These are phyloP conservation scores for Merluccius polli DNA, from an alignment of 2,797 vertebrate genomes.

Conservation along the genomic window DNA sequence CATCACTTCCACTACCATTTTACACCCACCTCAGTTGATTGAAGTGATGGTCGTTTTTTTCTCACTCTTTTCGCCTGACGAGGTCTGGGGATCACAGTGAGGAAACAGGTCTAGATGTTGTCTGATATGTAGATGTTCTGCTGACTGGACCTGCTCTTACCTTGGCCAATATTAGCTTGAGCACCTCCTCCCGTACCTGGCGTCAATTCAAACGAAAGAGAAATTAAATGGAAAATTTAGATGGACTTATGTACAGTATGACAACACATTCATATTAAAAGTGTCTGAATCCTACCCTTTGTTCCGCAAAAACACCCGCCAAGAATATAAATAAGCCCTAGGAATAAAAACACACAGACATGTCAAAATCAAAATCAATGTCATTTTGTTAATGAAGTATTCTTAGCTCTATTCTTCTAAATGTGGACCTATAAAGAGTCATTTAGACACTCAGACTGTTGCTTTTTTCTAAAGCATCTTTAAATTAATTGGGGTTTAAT, in stretches of 20 bases:
- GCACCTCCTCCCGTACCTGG: slow-evolving; percentile 50
- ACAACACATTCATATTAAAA: background rate
- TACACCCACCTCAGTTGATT: background rate
- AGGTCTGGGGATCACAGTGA: background rate
- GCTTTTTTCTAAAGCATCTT: background rate
- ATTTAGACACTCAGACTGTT: background rate
- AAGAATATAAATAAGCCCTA: slow-evolving; percentile 77
- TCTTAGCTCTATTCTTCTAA: background rate
- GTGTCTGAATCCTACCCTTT: slow-evolving; percentile 58
- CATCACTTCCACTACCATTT: background rate
- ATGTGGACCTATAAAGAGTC: background rate
- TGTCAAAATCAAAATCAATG: background rate
- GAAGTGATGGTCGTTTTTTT: background rate
- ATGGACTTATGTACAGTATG: background rate
- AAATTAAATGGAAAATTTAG: background rate
- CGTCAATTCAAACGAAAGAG: background rate
- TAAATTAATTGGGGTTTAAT: background rate
- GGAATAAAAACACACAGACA: background rate
- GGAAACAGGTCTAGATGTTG: background rate
- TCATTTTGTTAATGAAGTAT: background rate
- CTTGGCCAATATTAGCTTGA: slow-evolving; percentile 48
- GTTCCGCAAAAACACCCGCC: slow-evolving; percentile 70
- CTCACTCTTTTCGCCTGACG: background rate
- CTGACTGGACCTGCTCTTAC: slow-evolving; percentile 40
- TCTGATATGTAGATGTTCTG: background rate